phyloP scores from a whole-genome alignment of 2,888 invertebrate genomes.

The Drosophila helvetica region DNA sequence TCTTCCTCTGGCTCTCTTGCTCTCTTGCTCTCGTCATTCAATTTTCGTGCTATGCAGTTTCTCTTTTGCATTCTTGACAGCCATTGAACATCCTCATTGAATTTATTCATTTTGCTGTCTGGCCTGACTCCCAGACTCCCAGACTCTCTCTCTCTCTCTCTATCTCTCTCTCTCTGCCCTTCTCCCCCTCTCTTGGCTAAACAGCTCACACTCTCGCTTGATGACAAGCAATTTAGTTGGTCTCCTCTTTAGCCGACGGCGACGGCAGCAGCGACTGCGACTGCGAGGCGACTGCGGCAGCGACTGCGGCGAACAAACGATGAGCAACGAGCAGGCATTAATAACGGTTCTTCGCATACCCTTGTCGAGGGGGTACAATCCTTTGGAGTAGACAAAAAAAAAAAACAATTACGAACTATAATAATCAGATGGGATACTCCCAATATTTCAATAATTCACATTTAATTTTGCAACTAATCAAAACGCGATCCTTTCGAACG shows the following conservation, averaged over 20 bases:
- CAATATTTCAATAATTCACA: not conserved
- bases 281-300: not conserved
- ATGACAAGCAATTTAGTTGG: conserved; percentile 28
- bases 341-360: conserved; percentile 10
- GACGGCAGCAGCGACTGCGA: not conserved
- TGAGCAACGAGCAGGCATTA: conserved; percentile 37
- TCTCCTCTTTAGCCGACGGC: not conserved
- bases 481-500: not conserved
- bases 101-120: conserved; percentile 48
- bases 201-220: not conserved
- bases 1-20: not conserved
- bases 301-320: conserved; percentile 11
- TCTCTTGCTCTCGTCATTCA: conserved; percentile 9
- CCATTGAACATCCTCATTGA: conserved; percentile 46
- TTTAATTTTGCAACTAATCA: too few species aligned
- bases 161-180: not conserved
- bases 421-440: too few species aligned
- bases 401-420: not conserved
- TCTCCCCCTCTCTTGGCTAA: not conserved
- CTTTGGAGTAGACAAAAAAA: not conserved
- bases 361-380: not conserved
- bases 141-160: conserved; percentile 8
- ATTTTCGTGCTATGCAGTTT: conserved; percentile 40
- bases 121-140: not conserved
- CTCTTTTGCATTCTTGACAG: conserved; percentile 43